phyloP scores from a whole-genome alignment of 2,113 vertebrate genomes.

The Cyphomyrus discorhynchus region DNA sequence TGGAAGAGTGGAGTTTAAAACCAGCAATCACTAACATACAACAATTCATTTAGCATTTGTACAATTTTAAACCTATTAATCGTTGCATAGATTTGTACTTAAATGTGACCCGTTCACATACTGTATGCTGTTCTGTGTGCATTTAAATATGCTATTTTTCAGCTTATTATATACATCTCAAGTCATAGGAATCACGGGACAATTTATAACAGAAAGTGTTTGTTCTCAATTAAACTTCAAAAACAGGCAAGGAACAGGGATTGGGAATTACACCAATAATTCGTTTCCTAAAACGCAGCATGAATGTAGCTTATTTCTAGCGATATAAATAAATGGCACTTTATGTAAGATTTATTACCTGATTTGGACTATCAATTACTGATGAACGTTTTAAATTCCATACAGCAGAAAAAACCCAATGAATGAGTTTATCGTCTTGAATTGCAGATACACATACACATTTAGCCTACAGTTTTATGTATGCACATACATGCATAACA shows the following conservation, averaged over 20 bases:
- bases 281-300: background rate
- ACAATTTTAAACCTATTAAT: background rate
- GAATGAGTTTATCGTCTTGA: background rate
- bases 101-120: background rate
- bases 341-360: background rate
- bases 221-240: background rate
- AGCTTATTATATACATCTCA: background rate
- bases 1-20: background rate
- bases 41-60: background rate
- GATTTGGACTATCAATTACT: background rate
- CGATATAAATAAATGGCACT: background rate
- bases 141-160: background rate
- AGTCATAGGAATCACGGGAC: background rate
- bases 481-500: background rate
- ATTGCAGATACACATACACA: background rate
- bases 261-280: background rate
- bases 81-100: background rate
- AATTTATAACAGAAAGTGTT: background rate
- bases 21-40: background rate
- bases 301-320: background rate
- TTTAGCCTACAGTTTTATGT: background rate
- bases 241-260: too few species aligned
- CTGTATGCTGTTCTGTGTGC: background rate
- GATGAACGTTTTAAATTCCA: background rate
- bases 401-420: background rate